Base-by-base conservation (phyloP, 2,113 vertebrate species). In the Alaudala cheleensis region DNA sequence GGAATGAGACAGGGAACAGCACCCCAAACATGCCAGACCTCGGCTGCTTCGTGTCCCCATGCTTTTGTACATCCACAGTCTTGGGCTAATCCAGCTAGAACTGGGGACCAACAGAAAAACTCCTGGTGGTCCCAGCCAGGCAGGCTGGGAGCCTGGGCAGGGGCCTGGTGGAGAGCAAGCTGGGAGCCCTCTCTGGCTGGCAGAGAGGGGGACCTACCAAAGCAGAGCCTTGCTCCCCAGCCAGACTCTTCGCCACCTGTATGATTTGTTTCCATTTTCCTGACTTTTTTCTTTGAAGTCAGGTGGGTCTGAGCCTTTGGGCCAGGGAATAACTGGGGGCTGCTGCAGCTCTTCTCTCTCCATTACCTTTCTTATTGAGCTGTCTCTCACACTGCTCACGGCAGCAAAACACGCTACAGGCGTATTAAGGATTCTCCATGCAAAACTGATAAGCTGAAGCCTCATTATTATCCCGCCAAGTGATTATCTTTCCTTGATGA, bases 401-500 rank as follows among this genome's bases (percentile, higher is more conserved):
- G 86, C 81, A 80, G 83, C 51, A 14, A 81, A 83, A 93, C 77
- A 91, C 0, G 16, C 93, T 93, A 54, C 60, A 49, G 90, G 95
- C 88, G 0, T 94, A 95, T 96, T 96, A 97, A 95, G 94, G 94
- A 97, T 97, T 97, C 96, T 95, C 88, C 84, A 76, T 77, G 92
- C 94, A 96, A 96, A 96, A 81, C 86, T 70, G 94, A 95, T 97
- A 97, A 97, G 92, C 94, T 91, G 86, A 80, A 94, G 93, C 74
- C 88, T 97, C 93, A 95, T 97, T 97, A 97, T 97, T 95, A 97
- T 95, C 97, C 92, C 2, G 3, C 95, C 84, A 92, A 93, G 93
- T 93, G 96, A 97, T 97, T 97, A 97, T 97, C 96, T 97, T 86
- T 77, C 85, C 96, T 96, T 96, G 96, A 97, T 97, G 95, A 95